phyloP scores from a whole-genome alignment of 1,140 invertebrate genomes.

The Lasaia peninsularis region DNA sequence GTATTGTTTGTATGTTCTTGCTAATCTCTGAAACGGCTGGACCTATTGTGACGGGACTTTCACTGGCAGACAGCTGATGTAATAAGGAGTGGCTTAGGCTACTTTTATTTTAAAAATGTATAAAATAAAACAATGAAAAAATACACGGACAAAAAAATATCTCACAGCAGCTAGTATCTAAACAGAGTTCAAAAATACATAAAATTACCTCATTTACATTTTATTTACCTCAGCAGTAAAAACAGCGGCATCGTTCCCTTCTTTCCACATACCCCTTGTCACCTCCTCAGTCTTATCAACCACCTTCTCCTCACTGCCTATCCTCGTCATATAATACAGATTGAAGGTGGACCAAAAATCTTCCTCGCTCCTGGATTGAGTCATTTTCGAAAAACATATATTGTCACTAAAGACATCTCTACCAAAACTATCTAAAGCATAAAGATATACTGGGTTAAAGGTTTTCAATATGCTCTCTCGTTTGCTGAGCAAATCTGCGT shows the following conservation, averaged over 20 bases:
- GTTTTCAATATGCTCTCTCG: constrained; percentile 53
- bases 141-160: too few relatives aligned
- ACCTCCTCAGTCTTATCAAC: constrained; percentile 22
- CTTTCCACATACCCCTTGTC: constrained; percentile 28
- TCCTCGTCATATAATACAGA: constrained; percentile 45
- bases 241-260: constrained; percentile 38
- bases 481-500: constrained; percentile 59
- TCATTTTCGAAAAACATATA: constrained; percentile 32
- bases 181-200: too few relatives aligned
- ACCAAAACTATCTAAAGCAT: constrained; percentile 58
- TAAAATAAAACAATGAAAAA: too few relatives aligned
- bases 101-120: too few relatives aligned
- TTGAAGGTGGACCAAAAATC: constrained; percentile 58
- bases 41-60: too few relatives aligned
- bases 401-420: constrained; percentile 57
- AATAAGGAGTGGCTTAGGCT: too few relatives aligned
- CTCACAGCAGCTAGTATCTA: too few relatives aligned
- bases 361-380: constrained; percentile 40
- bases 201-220: constrained; percentile 1
- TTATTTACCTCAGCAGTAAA: constrained; percentile 58
- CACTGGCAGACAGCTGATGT: too few relatives aligned
- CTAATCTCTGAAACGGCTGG: too few relatives aligned
- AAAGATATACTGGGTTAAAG: constrained; percentile 64
- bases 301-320: constrained; percentile 21
- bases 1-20: too few relatives aligned